phyloP scores from a whole-genome alignment of 2,113 vertebrate species.

The Chiloscyllium plagiosum region DNA sequence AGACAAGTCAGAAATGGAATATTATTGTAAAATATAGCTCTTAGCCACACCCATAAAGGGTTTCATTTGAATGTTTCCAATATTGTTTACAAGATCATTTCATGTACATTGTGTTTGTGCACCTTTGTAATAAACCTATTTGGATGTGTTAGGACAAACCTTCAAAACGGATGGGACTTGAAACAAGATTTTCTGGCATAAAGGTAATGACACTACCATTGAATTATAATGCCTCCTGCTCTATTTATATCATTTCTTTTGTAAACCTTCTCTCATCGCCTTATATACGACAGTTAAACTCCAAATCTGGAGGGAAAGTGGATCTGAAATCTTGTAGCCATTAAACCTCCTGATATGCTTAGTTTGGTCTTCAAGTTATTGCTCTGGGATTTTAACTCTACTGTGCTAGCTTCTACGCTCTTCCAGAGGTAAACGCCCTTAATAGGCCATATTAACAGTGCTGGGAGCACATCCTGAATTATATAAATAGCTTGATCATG shows the following conservation, averaged over 20 bases:
- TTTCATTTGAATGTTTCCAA: neutral
- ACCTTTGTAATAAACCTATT: no score
- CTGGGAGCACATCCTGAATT: neutral
- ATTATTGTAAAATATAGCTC: neutral
- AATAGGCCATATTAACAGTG: neutral
- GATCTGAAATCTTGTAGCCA: neutral
- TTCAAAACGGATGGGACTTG: no score
- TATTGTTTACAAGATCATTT: neutral
- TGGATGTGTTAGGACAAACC: no score
- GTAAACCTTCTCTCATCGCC: neutral
- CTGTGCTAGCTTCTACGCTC: neutral
- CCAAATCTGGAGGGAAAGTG: neutral
- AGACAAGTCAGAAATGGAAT: neutral
- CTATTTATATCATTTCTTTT: neutral
- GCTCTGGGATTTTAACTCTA: neutral
- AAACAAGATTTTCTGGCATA: no score
- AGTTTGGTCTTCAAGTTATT: neutral
- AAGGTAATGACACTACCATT: no score
- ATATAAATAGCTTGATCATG: neutral
- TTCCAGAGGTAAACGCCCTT: neutral
- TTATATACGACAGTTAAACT: neutral
- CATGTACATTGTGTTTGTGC: neutral
- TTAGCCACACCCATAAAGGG: neutral
- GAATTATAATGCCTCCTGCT: no score
- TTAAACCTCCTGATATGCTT: neutral